Evolutionary conservation across 2,113 vertebrate species (phyloP).

Genomic region (Grammomys dolichurus): DNA sequence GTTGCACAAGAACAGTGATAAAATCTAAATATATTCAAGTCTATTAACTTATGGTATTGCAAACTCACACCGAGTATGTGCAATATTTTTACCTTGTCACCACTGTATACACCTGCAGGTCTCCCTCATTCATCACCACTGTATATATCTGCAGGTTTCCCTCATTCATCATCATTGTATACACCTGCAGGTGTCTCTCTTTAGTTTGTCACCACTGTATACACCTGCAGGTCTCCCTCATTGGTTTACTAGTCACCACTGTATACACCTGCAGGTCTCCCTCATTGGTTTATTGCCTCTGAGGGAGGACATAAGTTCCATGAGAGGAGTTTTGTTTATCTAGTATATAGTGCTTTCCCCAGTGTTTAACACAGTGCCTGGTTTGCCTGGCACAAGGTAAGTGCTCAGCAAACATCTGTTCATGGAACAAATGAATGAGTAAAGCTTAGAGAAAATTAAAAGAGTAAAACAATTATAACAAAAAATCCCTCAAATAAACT

Average conservation of each 20-base stretch:
- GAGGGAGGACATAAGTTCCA: not conserved
- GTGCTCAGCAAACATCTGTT: not conserved
- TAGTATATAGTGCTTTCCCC: not conserved
- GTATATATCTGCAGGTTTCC: not conserved
- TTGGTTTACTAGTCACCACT: not conserved
- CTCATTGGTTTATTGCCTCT: not conserved
- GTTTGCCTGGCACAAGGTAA: not conserved
- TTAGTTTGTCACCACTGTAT: no score
- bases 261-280: not conserved
- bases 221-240: not conserved
- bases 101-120: not conserved
- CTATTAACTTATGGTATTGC: not conserved
- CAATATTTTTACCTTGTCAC: not conserved
- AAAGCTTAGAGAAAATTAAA: slow-evolving; percentile 9
- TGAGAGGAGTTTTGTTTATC: not conserved
- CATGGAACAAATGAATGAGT: not conserved
- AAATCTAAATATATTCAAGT: not conserved
- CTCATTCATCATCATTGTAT: not conserved
- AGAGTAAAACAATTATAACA: not conserved
- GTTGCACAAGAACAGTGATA: not conserved
- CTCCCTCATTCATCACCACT: no score
- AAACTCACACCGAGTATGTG: not conserved
- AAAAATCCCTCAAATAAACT: not conserved
- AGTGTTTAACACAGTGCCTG: not conserved
- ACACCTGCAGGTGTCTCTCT: not conserved